These are phyloP conservation scores for Geodia barretti DNA, from an alignment of 37 sponge, comb jelly and placozoan species.

Conservation along the genomic window DNA sequence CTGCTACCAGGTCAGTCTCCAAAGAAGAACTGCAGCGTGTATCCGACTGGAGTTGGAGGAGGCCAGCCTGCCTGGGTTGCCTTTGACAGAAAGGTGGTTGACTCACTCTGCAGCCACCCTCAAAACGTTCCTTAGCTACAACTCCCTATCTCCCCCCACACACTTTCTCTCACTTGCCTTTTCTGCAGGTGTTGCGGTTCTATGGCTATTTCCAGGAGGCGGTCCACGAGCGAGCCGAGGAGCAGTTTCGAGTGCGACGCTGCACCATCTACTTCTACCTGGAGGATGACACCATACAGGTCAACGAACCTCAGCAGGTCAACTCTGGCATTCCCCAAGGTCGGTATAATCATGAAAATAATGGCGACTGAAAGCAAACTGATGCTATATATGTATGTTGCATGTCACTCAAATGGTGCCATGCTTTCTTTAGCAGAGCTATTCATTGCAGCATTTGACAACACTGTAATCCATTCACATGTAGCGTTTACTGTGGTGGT, in stretches of 20 bases:
- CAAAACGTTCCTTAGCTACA: too few species aligned
- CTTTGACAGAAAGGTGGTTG: conserved; percentile 88
- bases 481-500: neutral
- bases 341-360: too few species aligned
- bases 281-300: conserved; percentile 98
- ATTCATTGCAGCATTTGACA: too few species aligned
- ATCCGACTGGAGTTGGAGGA: conserved; percentile 82
- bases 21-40: conserved; percentile 60
- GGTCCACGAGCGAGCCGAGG: conserved; percentile 91
- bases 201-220: conserved; percentile 95
- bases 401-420: neutral
- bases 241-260: conserved; percentile 85
- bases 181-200: conserved; percentile 86
- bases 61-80: conserved; percentile 97
- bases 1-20: conserved; percentile 68
- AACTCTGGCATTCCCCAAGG: conserved; percentile 99
- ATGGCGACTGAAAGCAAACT: too few species aligned
- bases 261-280: conserved; percentile 90
- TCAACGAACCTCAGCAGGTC: conserved; percentile 78
- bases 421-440: too few species aligned
- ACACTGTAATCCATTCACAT: neutral
- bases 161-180: neutral
- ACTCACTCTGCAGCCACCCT: neutral
- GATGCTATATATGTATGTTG: neutral
- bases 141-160: neutral